Evolutionary conservation across 2,888 invertebrate genomes (phyloP), one percentile per base, ranked within the genome.

Genomic region (Andrena camellia): DNA sequence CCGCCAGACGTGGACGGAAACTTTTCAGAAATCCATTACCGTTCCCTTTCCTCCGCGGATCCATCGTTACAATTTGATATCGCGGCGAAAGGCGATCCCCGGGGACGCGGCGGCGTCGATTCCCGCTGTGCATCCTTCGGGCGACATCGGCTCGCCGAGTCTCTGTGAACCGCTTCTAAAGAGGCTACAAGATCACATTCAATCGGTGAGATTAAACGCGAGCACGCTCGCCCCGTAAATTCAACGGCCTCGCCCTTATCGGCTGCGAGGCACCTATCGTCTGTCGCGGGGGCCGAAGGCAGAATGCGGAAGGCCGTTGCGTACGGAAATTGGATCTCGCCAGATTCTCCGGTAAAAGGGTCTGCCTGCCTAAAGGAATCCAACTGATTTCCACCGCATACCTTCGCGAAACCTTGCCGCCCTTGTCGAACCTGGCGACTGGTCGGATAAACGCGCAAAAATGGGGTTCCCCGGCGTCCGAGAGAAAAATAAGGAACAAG

Each of bases 11-110:
- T 62, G 59, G 76, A 73, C 33, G 75, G 86, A 88, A 92, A 92
- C 88, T 91, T 92, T 90, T 87, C 86, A 89, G 90, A 90, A 91
- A 91, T 92, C 91, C 91, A 92, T 92, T 92, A 91, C 88, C 87
- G 66, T 68, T 66, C 69, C 78, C 75, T 67, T 68, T 60, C 54
- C 81, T 84, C 84, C 76, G 74, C 48, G 31, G 73, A 68, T 78
- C 71, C 66, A 54, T 71, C 70, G 73, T 63, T 76, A 73, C 75
- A 73, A 29, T 71, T 80, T 66, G 79, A 82, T 84, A 74, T 86
- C 71, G 67, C 26, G 72, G 66, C 70, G 67, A 62, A 66, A 60
- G 68, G 26, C 48, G 48, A 62, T 64, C 17, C 42, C 29, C 60
- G 26, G 42, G 33, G 23, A 42, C 31, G 35, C n/a, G 54, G 57